Evolutionary conservation across 30 jellyfish, hydroid and myxozoan genomes (phyloP), one percentile per base, ranked within the genome.

Genomic region (Thelohanellus kitauei): DNA sequence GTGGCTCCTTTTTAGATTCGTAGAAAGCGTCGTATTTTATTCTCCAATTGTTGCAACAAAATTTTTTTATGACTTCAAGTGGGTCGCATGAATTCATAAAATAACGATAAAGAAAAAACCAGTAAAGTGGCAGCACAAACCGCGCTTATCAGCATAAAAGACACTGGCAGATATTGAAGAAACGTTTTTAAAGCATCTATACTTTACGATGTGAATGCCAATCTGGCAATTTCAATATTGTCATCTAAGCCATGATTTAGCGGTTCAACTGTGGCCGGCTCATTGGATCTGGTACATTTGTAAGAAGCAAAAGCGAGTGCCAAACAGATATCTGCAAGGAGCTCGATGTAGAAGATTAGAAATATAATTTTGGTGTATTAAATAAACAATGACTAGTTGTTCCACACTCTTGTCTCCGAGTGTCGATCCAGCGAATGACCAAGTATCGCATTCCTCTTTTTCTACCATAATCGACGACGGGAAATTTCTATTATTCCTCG

Each of bases 351-450:
- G 45, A 82, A 47, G 2, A 48, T 53, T 38, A 51, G 66, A 48
- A 82, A 32, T 27, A 66, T 22, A 20, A 82, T 44, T 38, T 59
- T 82, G n/a, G 90, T 33, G 30, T 82, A 82, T 58, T 82, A 82
- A 17, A 82, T 86, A 45, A 65, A 65, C 18, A 89, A 66, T 2
- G 90, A 89, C 25, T 41, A 82, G 2, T 85, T 45, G 8, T 64
- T 44, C 99, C 99, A 82, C 47, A 65, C 66, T 60, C 60, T 60
- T 18, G 86, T 82, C 10, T 65, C 54, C 17, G 66, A 51, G 38
- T 80, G 60, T 17, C 90, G 50, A 13, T 65, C 90, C 59, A 82
- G 45, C 4, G 99, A 90, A 40, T 82, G 99, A n/a, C 78, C 53
- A 1, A 82, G 64, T 37, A 82, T 54, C 54, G 63, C 59, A 18